A percentile compares a stretch with the other conserved stretches of the same genome.
Evolutionary conservation across 2,888 invertebrate genomes (phyloP).

Genomic region (Hipparchia semele): DNA sequence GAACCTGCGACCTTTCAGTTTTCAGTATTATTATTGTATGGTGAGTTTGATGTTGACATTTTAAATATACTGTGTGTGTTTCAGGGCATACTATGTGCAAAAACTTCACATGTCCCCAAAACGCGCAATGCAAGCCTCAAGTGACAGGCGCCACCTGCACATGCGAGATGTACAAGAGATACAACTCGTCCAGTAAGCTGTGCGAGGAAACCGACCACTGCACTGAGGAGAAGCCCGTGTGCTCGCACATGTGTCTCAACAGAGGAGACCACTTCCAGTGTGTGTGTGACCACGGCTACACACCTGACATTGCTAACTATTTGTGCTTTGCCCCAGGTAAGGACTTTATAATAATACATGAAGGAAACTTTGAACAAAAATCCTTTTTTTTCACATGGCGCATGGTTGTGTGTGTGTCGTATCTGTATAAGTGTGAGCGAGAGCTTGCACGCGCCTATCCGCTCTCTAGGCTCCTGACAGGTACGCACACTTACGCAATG

Average conservation of each 20-base stretch:
- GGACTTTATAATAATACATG: constrained; percentile 24
- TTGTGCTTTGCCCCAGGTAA: constrained; percentile 64
- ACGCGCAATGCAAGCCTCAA: constrained; percentile 56
- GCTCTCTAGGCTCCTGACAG: no score
- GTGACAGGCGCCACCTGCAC: constrained; percentile 75
- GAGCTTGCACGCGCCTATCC: no score
- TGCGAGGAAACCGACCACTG: constrained; percentile 87
- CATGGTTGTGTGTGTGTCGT: no score
- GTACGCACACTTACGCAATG: no score
- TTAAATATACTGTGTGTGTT: constrained; percentile 1
- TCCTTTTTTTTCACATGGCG: no score
- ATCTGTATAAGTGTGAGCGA: no score
- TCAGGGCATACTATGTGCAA: constrained; percentile 68
- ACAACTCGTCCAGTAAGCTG: constrained; percentile 55
- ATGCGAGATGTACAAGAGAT: constrained; percentile 74
- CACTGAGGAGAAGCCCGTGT: constrained; percentile 81
- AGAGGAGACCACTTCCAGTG: constrained; percentile 84
- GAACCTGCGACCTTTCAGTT: no score
- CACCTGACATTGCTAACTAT: constrained; percentile 48
- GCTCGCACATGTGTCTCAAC: constrained; percentile 88
- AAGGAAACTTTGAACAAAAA: no score
- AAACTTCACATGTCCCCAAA: constrained; percentile 53
- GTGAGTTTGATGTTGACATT: no score
- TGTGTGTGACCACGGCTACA: constrained; percentile 80
- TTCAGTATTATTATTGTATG: no score